Percentiles rank a stretch among this genome's conserved stretches.
phyloP scores from a whole-genome alignment of 2,797 vertebrate genomes.

The Anisognathus igniventris region DNA sequence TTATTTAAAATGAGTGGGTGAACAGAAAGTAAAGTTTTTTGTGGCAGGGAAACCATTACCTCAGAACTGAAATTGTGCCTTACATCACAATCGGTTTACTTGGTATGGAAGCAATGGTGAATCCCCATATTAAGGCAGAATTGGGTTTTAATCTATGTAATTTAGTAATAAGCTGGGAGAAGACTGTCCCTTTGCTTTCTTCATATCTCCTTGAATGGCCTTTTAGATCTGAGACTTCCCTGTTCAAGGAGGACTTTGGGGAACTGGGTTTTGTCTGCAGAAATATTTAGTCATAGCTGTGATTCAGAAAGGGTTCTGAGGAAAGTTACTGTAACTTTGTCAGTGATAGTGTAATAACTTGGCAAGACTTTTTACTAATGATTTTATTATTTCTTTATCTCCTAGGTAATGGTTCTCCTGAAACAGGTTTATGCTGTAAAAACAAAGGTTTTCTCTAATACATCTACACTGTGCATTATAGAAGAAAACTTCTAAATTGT shows the following conservation, averaged over 20 bases:
- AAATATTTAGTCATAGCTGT: neutral
- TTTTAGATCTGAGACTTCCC: neutral
- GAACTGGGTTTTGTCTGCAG: neutral
- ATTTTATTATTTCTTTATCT: neutral
- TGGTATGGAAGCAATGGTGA: neutral
- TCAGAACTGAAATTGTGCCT: neutral
- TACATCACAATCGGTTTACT: neutral
- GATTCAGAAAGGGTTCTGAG: neutral
- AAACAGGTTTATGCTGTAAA: neutral
- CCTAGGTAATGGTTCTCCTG: neutral
- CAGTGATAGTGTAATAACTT: neutral
- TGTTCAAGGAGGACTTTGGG: neutral
- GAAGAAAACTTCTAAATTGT: neutral
- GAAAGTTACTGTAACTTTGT: neutral
- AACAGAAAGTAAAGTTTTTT: neutral
- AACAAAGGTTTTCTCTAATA: neutral
- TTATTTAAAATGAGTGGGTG: neutral
- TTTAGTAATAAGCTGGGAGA: neutral
- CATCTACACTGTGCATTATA: neutral
- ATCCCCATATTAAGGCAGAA: neutral
- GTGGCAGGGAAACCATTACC: neutral
- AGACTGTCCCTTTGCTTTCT: neutral
- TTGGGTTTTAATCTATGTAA: neutral
- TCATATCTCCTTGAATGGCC: neutral
- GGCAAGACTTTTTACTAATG: neutral